Evolutionary conservation across 23 tunicate species (phyloP).

Genomic region (Trididemnum miniatum): DNA sequence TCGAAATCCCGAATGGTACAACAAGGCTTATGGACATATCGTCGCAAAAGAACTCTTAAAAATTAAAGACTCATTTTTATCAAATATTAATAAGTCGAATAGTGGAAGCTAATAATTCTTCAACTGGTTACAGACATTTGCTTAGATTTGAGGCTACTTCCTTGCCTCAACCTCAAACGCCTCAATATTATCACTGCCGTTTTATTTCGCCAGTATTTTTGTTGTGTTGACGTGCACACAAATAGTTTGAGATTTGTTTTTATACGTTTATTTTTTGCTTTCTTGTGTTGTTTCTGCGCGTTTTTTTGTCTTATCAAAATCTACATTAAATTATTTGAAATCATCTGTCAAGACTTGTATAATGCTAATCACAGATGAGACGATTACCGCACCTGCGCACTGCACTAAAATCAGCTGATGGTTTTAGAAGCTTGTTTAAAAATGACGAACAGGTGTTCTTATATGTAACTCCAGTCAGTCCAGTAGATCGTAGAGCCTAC

Average conservation of each 20-base stretch:
- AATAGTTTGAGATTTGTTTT: background rate
- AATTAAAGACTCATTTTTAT: slow-evolving; percentile 40
- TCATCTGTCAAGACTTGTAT: too few relatives aligned
- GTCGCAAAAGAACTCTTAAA: slow-evolving; percentile 28
- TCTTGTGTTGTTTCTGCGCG: too few relatives aligned
- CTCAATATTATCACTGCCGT: slow-evolving; percentile 18
- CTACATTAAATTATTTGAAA: background rate
- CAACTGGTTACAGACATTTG: background rate
- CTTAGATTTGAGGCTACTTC: background rate
- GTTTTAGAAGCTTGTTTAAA: too few relatives aligned
- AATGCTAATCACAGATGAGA: too few relatives aligned
- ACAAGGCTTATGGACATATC: slow-evolving; percentile 66
- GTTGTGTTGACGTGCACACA: background rate
- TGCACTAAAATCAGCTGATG: too few relatives aligned
- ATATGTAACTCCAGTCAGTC: too few relatives aligned
- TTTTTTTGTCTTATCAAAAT: background rate
- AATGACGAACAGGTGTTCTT: too few relatives aligned
- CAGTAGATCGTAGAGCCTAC: too few relatives aligned
- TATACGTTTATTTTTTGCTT: background rate
- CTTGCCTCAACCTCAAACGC: background rate
- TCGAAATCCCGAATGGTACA: slow-evolving; percentile 92
- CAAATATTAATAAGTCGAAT: background rate
- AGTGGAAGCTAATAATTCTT: background rate
- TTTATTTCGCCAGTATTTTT: background rate
- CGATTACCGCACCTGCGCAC: too few relatives aligned